These are phyloP conservation scores for Capreolus pygargus DNA, from an alignment of 2,113 vertebrate species.

Conservation along the genomic window DNA sequence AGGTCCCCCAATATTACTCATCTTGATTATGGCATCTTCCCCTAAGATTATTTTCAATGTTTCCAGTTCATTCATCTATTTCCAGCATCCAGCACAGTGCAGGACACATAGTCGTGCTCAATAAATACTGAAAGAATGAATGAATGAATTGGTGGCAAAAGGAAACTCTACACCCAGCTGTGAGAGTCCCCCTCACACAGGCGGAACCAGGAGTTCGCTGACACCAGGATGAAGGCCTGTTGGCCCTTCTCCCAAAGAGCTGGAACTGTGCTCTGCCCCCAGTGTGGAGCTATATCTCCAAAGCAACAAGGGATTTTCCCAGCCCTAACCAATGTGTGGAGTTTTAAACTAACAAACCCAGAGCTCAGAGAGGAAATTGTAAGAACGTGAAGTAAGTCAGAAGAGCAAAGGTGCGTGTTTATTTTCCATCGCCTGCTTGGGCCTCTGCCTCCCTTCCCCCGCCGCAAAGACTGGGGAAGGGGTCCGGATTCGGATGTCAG, in stretches of 20 bases:
- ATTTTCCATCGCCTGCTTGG: slow-evolving; percentile 23
- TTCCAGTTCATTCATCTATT: neutral
- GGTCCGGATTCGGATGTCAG: slow-evolving; percentile 49
- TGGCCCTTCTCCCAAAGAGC: slow-evolving; percentile 59
- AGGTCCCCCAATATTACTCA: neutral
- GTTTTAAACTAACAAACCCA: slow-evolving; percentile 45
- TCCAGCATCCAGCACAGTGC: neutral
- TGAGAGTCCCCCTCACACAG: neutral
- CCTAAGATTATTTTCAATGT: neutral
- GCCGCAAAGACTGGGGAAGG: neutral
- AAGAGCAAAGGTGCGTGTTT: slow-evolving; percentile 60
- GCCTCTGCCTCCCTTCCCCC: neutral
- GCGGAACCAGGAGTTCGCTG: slow-evolving; percentile 1
- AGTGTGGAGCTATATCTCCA: slow-evolving; percentile 25
- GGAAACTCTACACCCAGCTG: neutral
- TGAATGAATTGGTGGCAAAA: neutral
- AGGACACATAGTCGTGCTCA: neutral
- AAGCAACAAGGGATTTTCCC: slow-evolving; percentile 76
- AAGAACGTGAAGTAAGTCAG: slow-evolving; percentile 79
- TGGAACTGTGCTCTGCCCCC: neutral
- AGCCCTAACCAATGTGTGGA: slow-evolving; percentile 55
- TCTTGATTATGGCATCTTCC: neutral
- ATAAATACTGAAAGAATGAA: neutral
- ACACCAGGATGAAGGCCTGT: neutral
- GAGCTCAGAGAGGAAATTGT: slow-evolving; percentile 80